phyloP scores from a whole-genome alignment of 2,113 vertebrate genomes.

The Melanocharis versteri region DNA sequence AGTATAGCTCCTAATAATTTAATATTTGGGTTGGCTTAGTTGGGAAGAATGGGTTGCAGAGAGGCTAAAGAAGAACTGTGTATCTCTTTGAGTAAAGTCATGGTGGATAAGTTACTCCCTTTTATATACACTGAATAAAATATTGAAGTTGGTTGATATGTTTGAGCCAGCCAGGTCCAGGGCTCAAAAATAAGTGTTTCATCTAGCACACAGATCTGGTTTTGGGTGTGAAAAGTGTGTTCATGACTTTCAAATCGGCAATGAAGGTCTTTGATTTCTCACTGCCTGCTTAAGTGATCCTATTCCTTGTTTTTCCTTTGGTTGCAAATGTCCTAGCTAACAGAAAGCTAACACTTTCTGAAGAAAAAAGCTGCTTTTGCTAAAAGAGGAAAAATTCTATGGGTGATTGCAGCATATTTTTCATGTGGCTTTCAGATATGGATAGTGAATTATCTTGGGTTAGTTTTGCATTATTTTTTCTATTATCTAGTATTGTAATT shows the following conservation, averaged over 20 bases:
- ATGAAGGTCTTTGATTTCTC: constrained; percentile 26
- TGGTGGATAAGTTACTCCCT: constrained; percentile 2
- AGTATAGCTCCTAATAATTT: not conserved
- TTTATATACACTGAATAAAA: constrained; percentile 45
- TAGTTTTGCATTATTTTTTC: not conserved
- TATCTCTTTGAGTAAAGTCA: constrained; percentile 45
- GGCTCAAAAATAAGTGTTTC: constrained; percentile 35
- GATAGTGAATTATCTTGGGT: not conserved
- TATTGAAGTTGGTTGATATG: constrained; percentile 22
- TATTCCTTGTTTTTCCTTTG: not conserved
- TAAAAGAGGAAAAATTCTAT: not conserved
- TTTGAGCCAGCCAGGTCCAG: constrained; percentile 34
- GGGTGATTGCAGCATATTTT: not conserved
- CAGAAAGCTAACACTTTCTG: not conserved
- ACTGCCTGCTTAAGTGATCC: not conserved
- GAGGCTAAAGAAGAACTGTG: constrained; percentile 32
- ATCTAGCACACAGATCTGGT: constrained; percentile 18
- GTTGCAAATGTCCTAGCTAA: not conserved
- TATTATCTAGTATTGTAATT: constrained; percentile 29
- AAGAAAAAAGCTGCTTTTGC: not conserved
- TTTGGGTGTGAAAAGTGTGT: constrained; percentile 23
- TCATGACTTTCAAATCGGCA: constrained; percentile 51
- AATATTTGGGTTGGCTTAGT: not conserved
- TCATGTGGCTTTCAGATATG: not conserved
- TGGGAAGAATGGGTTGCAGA: constrained; percentile 43